These are phyloP conservation scores for Strigamia maritima DNA, from an alignment of 2,888 invertebrate species.

Conservation along the genomic window DNA sequence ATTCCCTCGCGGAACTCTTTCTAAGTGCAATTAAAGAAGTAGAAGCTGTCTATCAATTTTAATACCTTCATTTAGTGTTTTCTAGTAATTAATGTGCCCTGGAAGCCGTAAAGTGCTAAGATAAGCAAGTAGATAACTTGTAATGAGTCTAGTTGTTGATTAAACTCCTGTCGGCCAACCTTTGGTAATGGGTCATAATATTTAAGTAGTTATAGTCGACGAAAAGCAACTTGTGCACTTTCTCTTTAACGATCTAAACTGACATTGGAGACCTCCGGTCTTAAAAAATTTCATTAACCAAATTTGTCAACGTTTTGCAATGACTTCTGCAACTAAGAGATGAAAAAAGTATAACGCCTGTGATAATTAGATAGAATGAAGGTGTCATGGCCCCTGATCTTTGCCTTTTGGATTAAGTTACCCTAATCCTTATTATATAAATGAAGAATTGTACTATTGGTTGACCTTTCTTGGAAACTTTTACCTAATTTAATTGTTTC, in stretches of 20 bases:
- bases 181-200: slow-evolving; percentile 32
- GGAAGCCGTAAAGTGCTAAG: neutral
- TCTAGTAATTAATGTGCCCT: neutral
- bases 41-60: neutral
- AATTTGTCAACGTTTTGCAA: slow-evolving; percentile 25
- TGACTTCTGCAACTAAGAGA: slow-evolving; percentile 8
- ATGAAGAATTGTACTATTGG: neutral
- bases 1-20: neutral
- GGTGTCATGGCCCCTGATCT: neutral
- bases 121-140: slow-evolving; percentile 9
- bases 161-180: slow-evolving; percentile 18
- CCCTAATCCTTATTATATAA: neutral
- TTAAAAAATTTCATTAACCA: slow-evolving; percentile 28
- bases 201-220: slow-evolving; percentile 1
- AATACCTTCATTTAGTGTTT: neutral
- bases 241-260: slow-evolving; percentile 17
- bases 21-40: neutral
- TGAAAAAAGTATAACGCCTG: neutral
- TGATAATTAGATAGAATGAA: neutral
- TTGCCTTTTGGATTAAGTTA: neutral
- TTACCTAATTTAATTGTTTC: slow-evolving; percentile 2
- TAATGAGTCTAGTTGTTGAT: slow-evolving; percentile 26
- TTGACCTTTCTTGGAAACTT: neutral
- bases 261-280: slow-evolving; percentile 23
- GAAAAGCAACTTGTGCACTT: slow-evolving; percentile 24